These are phyloP conservation scores for Tiaroga cobitis DNA, from an alignment of 2,797 vertebrate genomes.

Conservation along the genomic window DNA sequence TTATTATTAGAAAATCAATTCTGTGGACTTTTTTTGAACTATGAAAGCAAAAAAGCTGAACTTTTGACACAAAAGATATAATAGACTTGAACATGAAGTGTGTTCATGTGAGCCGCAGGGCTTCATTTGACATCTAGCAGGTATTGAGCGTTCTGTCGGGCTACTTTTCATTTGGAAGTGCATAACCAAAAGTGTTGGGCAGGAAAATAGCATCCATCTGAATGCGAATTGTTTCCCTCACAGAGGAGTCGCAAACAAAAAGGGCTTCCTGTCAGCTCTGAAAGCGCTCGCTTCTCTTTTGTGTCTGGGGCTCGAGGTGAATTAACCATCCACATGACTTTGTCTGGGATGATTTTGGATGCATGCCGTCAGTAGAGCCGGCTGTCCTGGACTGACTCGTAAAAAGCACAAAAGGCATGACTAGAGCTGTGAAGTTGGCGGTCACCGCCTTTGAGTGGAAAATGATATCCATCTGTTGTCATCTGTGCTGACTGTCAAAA, in stretches of 20 bases:
- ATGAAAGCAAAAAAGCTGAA: constrained; percentile 1
- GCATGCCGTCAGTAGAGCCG: not conserved
- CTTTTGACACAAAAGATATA: constrained; percentile 16
- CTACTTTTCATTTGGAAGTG: constrained; percentile 4
- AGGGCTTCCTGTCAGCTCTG: constrained; percentile 24
- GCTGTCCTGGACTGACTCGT: constrained; percentile 18
- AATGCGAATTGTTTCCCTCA: constrained; percentile 10
- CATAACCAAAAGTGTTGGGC: constrained; percentile 5
- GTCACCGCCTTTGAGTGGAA: constrained; percentile 21
- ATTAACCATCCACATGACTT: constrained; percentile 36
- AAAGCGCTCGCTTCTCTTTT: constrained; percentile 15
- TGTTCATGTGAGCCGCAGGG: not conserved
- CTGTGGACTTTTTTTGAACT: not conserved
- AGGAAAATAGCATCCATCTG: constrained; percentile 13
- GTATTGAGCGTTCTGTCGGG: constrained; percentile 4
- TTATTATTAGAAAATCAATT: constrained; percentile 42
- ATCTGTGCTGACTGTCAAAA: constrained; percentile 66
- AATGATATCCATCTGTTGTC: constrained; percentile 52
- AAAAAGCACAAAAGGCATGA: not conserved
- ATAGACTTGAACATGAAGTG: constrained; percentile 12
- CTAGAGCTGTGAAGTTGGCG: constrained; percentile 13
- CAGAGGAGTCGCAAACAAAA: constrained; percentile 14
- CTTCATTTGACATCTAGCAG: constrained; percentile 28
- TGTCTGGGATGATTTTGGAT: constrained; percentile 34
- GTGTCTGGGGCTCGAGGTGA: constrained; percentile 28